Conservation (phyloP, 2,888 invertebrate species). For the Ichneumoninae sp. region DNA sequence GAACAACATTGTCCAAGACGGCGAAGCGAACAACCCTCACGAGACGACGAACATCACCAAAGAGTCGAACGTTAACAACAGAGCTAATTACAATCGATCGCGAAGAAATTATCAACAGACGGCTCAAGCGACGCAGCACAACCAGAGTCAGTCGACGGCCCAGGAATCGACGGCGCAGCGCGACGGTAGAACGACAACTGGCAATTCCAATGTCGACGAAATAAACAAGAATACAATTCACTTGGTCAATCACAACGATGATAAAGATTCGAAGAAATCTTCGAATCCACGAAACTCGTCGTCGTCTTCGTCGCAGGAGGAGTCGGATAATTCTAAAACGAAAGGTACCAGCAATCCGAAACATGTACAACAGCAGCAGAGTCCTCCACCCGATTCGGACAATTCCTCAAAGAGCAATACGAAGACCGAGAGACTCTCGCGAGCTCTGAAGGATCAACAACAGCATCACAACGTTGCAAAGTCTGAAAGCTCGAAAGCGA, state of each 20-base stretch:
- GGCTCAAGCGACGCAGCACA: constrained; percentile 61
- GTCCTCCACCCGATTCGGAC: constrained; percentile 67
- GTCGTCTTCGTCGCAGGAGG: constrained; percentile 67
- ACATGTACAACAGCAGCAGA: constrained; percentile 63
- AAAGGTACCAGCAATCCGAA: constrained; percentile 61
- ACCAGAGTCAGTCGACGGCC: constrained; percentile 39
- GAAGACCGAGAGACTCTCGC: constrained; percentile 71
- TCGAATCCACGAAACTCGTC: constrained; percentile 65
- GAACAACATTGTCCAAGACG: constrained; percentile 65
- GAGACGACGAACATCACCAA: constrained; percentile 69
- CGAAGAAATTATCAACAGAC: constrained; percentile 75
- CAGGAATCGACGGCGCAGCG: constrained; percentile 24
- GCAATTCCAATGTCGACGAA: constrained; percentile 41
- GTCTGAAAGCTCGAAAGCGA: constrained; percentile 60
- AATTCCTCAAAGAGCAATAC: constrained; percentile 62
- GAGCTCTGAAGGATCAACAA: constrained; percentile 72
- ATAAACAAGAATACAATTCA: constrained; percentile 34
- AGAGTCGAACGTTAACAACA: constrained; percentile 72
- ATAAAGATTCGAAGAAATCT: constrained; percentile 74
- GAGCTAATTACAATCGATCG: constrained; percentile 74
- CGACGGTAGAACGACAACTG: constrained; percentile 39
- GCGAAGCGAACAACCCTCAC: constrained; percentile 69
- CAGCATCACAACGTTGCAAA: constrained; percentile 67
- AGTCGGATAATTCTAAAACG: constrained; percentile 66
- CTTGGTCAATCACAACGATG: constrained; percentile 69